Base-by-base conservation (phyloP, 2,113 vertebrate genomes). In the Xenotilapia longispinis region DNA sequence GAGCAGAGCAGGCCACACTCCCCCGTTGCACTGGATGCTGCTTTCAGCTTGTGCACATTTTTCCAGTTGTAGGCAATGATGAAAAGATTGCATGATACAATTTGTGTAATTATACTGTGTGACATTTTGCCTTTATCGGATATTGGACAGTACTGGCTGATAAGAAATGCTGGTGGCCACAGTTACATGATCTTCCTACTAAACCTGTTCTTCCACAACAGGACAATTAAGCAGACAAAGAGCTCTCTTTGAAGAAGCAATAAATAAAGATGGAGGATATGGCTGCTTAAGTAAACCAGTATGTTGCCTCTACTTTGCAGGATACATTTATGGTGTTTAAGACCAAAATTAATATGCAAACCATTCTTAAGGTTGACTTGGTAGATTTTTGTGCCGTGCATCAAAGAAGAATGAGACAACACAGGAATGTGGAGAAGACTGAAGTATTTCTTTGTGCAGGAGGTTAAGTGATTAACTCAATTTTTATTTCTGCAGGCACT, bases 51-150 rank as follows among this genome's bases (percentile, higher is more conserved):
- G 87, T 53, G 88, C 33, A 68, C 26, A 17, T 49, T 84, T 92
- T 91, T 89, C 78, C 84, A 79, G 60, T 84, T 86, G 75, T 81
- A 82, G 78, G 82, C 82, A 86, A 80, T 82, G 80, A 91, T 84
- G 84, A 92, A 84, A 88, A 86, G 47, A 45, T 17, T 26, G 3
- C n/a, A 51, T 42, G 60, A 26, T 21, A 26, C 5, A 42, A 45
- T 47, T 33, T 12, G 26, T 68, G 53, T 23, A 28, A 65, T 51
- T n/a, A 65, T 36, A 23, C 8, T 26, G 40, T 6, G 68, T n/a
- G 40, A 63, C 11, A 70, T 51, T 19, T 53, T 57, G 7, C 31
- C 4, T 81, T 75, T 26, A 58, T 26, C 2, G 19, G 26, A 28
- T 21, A 42, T 45, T 33, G 23, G 19, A 51, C 73, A 51, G 4